Evolutionary conservation across 2,113 vertebrate species (phyloP), one percentile per base, ranked within the genome.

Genomic region (Dunckerocampus dactyliophorus): DNA sequence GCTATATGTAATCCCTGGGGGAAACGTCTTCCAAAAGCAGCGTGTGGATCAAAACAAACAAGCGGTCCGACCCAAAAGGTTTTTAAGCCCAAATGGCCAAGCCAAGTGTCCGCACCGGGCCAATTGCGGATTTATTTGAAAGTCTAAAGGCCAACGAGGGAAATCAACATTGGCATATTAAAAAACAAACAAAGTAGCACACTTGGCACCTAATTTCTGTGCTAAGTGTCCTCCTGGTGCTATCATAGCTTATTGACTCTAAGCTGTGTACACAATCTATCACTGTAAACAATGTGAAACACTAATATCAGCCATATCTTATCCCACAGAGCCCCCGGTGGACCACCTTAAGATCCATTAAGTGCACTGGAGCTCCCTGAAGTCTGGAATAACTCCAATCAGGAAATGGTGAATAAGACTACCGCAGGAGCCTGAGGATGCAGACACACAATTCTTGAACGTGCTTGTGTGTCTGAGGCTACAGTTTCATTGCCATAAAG

Each of bases 21-120:
- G 50, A 79, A n/a, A 75, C 70, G 72, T 71, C 83, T 75, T 84
- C 72, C 76, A 80, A 79, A 80, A 79, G 58, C 66, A 34, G 72
- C 73, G 34, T 48, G 67, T 71, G 76, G 76, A 82, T 84, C 72
- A 76, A 81, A 84, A 83, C 78, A 84, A 85, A 81, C 74, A 74
- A 75, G 68, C 57, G n/a, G 71, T n/a, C 34, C 19, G 13, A 56
- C 19, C 54, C 12, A 21, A 56, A 56, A 42, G 34, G 12, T 42
- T 42, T 31, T 14, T 19, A 77, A 82, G 50, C 79, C 79, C 67
- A 17, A 68, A 66, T 19, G 72, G 53, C 68, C 63, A 4, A 69
- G 81, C 80, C 80, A 71, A 78, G 70, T 69, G 58, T 68, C 65
- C 75, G 72, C 78, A 47, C 69, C 16, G 71, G 82, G 78, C 78